phyloP scores from a whole-genome alignment of 1,140 invertebrate genomes.

The Diabrotica undecimpunctata region DNA sequence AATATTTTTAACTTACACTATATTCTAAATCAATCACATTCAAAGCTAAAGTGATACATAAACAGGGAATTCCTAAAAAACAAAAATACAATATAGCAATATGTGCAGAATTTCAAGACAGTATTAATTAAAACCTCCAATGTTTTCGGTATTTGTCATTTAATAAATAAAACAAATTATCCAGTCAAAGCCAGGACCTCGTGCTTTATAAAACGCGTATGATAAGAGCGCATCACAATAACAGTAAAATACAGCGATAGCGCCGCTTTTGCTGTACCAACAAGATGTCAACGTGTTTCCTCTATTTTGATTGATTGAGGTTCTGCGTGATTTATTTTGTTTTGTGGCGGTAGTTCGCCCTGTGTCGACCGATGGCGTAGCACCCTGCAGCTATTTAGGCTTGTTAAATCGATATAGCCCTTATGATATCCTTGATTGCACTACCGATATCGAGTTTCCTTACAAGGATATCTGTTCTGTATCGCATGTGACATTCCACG shows the following conservation, averaged over 20 bases:
- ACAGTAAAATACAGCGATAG: not conserved
- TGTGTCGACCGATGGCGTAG: not conserved
- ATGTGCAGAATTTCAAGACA: too few relatives aligned
- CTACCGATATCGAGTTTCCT: not conserved
- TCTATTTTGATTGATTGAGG: constrained; percentile 13
- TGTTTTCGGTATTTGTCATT: too few relatives aligned
- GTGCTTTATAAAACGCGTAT: too few relatives aligned
- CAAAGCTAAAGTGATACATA: too few relatives aligned
- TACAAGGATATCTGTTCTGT: constrained; percentile 2
- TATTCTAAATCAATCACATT: too few relatives aligned
- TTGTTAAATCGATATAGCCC: constrained; percentile 10
- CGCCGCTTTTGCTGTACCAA: constrained; percentile 8
- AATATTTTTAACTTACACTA: too few relatives aligned
- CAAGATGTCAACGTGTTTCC: constrained; percentile 10
- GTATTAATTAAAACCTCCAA: too few relatives aligned
- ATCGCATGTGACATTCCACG: constrained; percentile 1
- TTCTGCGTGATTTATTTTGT: constrained; percentile 8
- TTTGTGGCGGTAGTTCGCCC: not conserved
- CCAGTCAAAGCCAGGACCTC: too few relatives aligned
- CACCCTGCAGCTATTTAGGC: not conserved
- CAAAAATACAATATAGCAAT: too few relatives aligned
- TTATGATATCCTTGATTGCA: constrained; percentile 5
- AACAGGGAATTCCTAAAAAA: too few relatives aligned
- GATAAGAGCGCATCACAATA: not conserved
- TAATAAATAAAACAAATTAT: too few relatives aligned